Base-by-base conservation (phyloP, 2,888 invertebrate genomes). In the Drosophila prolongata region DNA sequence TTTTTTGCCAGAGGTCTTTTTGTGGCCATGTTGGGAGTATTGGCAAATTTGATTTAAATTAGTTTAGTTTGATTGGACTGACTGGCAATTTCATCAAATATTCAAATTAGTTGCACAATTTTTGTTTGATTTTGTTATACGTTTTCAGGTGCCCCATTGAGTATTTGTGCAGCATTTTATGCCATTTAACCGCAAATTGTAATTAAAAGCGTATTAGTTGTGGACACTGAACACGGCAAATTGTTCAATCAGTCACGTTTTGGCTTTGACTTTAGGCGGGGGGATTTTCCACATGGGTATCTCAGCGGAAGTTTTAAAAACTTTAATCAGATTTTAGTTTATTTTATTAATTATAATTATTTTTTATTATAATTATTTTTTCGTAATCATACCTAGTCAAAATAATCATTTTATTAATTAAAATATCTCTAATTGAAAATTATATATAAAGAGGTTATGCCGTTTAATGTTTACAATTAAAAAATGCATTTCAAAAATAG, bases 31-130 rank as follows among this genome's bases (percentile, higher is more conserved):
- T 62, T 60, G 47, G 40, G 38, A 67, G 57, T 16, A 58, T 53
- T 57, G 44, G 55, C 44, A 66, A 77, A 70, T 79, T 64, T 68
- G 68, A 67, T 76, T 68, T 64, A 77, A 87, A 84, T 84, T 75
- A 57, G 76, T 81, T 87, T 70, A 72, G 75, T 77, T 85, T 56
- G 69, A 72, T 69, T 78, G 68, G 49, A 19, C 46, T 16, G 55
- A 35, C 64, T 37, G 44, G 40, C 34, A 57, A 71, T 67, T 68
- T 46, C 55, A 76, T 67, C 59, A 76, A 68, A 80, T 69, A 76
- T 71, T 69, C 56, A 62, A 73, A 79, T 77, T 73, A 47, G 47
- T 54, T 50, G 53, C 56, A 57, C 47, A 62, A 44, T 64, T 65
- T 70, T 52, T 62, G 43, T 49, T 27, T 66, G 42, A 42, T 19